phyloP scores from a whole-genome alignment of 2,888 invertebrate species.

The Bellardia pandia region DNA sequence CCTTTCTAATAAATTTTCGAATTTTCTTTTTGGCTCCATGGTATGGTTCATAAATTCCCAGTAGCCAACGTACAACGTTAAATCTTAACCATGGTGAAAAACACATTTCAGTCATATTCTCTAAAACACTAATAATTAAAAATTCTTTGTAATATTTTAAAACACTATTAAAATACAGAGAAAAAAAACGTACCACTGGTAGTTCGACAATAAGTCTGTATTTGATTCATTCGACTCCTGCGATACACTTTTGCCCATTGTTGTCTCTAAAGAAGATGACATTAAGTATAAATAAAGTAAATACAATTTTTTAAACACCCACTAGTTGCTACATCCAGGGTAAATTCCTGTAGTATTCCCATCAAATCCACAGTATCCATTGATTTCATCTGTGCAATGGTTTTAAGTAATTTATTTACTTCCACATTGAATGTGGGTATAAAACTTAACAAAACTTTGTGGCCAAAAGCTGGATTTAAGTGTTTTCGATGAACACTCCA shows the following conservation, averaged over 20 bases:
- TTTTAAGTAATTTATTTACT: constrained; percentile 74
- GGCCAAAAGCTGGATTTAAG: constrained; percentile 81
- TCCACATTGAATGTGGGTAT: constrained; percentile 80
- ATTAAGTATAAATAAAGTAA: neutral
- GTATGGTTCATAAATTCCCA: constrained; percentile 76
- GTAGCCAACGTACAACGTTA: constrained; percentile 75
- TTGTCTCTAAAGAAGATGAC: constrained; percentile 77
- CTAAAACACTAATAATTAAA: constrained; percentile 76
- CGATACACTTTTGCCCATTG: constrained; percentile 80
- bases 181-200: constrained; percentile 77
- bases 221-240: constrained; percentile 73
- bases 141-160: neutral
- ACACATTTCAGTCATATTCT: constrained; percentile 81
- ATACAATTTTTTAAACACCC: constrained; percentile 67
- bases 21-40: constrained; percentile 77
- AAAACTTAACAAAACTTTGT: constrained; percentile 80
- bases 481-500: constrained; percentile 81
- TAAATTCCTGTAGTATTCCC: constrained; percentile 78
- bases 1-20: constrained; percentile 78
- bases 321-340: constrained; percentile 80
- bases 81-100: constrained; percentile 80
- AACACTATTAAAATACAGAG: neutral
- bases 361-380: constrained; percentile 77
- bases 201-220: constrained; percentile 77
- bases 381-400: constrained; percentile 73